A percentile compares a stretch with the other conserved stretches of the same genome.
Evolutionary conservation across 2,113 vertebrate genomes (phyloP).

Genomic region (Mola mola): DNA sequence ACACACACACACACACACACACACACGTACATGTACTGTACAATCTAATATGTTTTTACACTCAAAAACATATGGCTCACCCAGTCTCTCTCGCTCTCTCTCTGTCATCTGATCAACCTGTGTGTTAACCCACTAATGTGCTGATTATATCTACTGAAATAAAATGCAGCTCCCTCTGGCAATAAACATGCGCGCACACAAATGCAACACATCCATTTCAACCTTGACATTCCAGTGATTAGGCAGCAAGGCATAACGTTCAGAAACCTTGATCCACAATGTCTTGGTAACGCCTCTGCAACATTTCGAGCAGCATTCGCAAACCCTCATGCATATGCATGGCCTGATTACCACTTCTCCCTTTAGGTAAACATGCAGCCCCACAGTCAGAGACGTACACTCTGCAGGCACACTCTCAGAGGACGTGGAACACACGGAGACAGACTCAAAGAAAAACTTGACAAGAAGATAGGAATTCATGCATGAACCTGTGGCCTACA

Average conservation of each 20-base stretch:
- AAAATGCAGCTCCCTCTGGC: slow-evolving; percentile 15
- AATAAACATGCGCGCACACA: slow-evolving; percentile 2
- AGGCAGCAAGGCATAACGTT: slow-evolving; percentile 6
- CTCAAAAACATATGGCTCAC: slow-evolving; percentile 1
- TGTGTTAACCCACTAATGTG: slow-evolving; percentile 27
- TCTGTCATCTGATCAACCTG: slow-evolving; percentile 15
- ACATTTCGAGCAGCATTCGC: slow-evolving; percentile 27
- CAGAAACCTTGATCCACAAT: slow-evolving; percentile 27
- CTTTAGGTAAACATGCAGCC: slow-evolving; percentile 51
- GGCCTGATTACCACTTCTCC: slow-evolving; percentile 43
- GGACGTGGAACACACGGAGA: background rate
- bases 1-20: no score
- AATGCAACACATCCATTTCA: slow-evolving; percentile 5
- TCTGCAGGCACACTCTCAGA: slow-evolving; percentile 12
- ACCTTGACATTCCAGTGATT: slow-evolving; percentile 19
- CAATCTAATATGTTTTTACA: background rate
- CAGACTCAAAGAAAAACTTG: background rate
- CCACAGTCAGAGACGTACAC: slow-evolving; percentile 19
- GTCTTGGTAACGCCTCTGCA: slow-evolving; percentile 49
- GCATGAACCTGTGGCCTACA: background rate
- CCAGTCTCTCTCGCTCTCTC: background rate
- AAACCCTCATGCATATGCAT: slow-evolving; percentile 53
- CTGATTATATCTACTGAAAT: slow-evolving; percentile 20
- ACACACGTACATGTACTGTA: no score
- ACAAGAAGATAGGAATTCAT: background rate